Conservation (phyloP, 2,797 vertebrate genomes). For the Anguilla obscura region DNA sequence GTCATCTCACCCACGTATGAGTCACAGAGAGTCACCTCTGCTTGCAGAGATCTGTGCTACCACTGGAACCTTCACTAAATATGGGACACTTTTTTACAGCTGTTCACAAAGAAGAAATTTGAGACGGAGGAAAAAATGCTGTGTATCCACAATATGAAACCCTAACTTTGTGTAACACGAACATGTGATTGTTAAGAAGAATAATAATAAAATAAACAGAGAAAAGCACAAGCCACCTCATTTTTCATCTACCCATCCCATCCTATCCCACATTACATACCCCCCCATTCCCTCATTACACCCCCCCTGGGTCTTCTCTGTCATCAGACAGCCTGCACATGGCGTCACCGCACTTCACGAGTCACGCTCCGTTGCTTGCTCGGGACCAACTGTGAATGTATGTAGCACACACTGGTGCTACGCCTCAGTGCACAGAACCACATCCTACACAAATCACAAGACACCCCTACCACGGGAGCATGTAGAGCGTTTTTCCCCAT, state of each 20-base stretch:
- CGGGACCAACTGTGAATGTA: background rate
- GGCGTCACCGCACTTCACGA: background rate
- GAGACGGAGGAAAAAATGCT: conserved; percentile 40
- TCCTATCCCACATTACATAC: conserved; percentile 23
- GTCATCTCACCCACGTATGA: background rate
- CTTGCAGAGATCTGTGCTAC: background rate
- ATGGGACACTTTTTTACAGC: conserved; percentile 50
- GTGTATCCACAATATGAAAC: conserved; percentile 37
- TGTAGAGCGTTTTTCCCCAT: background rate
- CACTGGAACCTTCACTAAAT: conserved; percentile 16
- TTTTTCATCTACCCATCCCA: conserved; percentile 26
- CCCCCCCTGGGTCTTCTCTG: background rate
- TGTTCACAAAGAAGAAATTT: conserved; percentile 43
- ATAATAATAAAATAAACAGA: conserved; percentile 44
- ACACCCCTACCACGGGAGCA: background rate
- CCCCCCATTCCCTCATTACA: background rate
- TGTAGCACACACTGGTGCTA: background rate
- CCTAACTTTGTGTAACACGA: conserved; percentile 32
- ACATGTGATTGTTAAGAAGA: conserved; percentile 42
- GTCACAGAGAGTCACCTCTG: background rate
- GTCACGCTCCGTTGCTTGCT: background rate
- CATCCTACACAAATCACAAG: conserved; percentile 1
- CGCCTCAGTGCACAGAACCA: background rate
- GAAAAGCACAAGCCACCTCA: conserved; percentile 27
- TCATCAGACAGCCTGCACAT: background rate